Percentiles rank a stretch among this genome's conserved stretches.
Evolutionary conservation across 2,113 vertebrate species (phyloP).

Genomic region (Seriola quinqueradiata): DNA sequence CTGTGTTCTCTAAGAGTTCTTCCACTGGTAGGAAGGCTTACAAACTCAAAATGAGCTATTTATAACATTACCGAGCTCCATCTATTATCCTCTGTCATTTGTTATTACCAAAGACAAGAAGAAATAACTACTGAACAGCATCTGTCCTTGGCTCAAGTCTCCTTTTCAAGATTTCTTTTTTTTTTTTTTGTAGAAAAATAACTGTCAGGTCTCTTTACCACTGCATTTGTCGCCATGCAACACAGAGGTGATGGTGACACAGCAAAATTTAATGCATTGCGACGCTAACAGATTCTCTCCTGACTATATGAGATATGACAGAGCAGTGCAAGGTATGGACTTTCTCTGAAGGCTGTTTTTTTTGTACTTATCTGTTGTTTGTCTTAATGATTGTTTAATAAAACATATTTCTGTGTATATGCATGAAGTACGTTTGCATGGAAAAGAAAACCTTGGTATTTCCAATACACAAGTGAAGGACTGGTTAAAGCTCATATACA

Average conservation of each 20-base stretch:
- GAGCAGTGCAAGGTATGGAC: constrained; percentile 16
- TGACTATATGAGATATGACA: constrained; percentile 31
- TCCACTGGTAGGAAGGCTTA: neutral
- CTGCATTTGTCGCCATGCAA: constrained; percentile 54
- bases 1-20: neutral
- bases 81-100: constrained; percentile 14
- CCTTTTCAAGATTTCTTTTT: neutral
- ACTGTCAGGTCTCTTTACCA: constrained; percentile 33
- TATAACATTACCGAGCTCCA: constrained; percentile 4
- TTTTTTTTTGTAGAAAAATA: constrained; percentile 8
- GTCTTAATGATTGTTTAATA: neutral
- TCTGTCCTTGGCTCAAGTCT: neutral
- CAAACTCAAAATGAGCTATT: constrained; percentile 21
- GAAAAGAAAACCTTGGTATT: neutral
- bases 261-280: constrained; percentile 65
- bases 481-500: neutral
- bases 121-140: constrained; percentile 5
- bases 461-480: neutral
- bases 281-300: constrained; percentile 16
- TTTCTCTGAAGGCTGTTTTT: constrained; percentile 8
- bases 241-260: constrained; percentile 68
- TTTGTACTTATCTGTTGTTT: neutral
- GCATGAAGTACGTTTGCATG: neutral
- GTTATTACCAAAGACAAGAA: neutral
- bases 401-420: neutral